phyloP scores from a whole-genome alignment of 1,140 invertebrate genomes.

The Physella acuta region DNA sequence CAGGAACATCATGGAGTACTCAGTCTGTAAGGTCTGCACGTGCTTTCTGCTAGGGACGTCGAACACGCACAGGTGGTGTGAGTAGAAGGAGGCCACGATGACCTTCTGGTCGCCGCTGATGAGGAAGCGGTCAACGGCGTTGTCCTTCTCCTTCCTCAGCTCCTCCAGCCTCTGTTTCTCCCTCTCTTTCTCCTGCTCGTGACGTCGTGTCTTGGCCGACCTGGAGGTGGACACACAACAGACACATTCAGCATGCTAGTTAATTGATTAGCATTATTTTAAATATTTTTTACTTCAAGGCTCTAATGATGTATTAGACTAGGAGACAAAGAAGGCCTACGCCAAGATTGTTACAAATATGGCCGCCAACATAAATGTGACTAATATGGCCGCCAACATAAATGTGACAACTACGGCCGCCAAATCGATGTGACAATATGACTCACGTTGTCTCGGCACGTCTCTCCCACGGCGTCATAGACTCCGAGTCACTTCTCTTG shows the following conservation, averaged over 20 bases:
- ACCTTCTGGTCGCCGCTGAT: conserved; percentile 49
- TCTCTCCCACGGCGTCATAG: conserved; percentile 54
- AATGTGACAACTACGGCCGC: too few relatives aligned
- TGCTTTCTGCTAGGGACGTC: conserved; percentile 46
- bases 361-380: too few relatives aligned
- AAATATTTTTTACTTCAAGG: too few relatives aligned
- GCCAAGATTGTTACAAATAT: too few relatives aligned
- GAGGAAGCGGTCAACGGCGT: conserved; percentile 53
- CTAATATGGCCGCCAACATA: too few relatives aligned
- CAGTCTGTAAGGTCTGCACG: conserved; percentile 48
- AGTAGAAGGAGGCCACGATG: conserved; percentile 57
- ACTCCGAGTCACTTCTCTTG: conserved; percentile 25
- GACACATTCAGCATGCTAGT: too few relatives aligned
- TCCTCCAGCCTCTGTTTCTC: conserved; percentile 46
- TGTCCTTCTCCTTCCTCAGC: conserved; percentile 51
- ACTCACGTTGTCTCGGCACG: conserved; percentile 36
- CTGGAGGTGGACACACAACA: conserved; percentile 20
- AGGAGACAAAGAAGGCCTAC: too few relatives aligned
- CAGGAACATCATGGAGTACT: conserved; percentile 53
- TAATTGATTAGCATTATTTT: too few relatives aligned
- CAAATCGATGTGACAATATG: too few relatives aligned
- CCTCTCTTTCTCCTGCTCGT: conserved; percentile 41
- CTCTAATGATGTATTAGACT: too few relatives aligned
- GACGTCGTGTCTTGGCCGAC: conserved; percentile 38
- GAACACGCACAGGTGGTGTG: conserved; percentile 57